These are phyloP conservation scores for Mareca strepera DNA, from an alignment of 2,797 vertebrate genomes.

Conservation along the genomic window DNA sequence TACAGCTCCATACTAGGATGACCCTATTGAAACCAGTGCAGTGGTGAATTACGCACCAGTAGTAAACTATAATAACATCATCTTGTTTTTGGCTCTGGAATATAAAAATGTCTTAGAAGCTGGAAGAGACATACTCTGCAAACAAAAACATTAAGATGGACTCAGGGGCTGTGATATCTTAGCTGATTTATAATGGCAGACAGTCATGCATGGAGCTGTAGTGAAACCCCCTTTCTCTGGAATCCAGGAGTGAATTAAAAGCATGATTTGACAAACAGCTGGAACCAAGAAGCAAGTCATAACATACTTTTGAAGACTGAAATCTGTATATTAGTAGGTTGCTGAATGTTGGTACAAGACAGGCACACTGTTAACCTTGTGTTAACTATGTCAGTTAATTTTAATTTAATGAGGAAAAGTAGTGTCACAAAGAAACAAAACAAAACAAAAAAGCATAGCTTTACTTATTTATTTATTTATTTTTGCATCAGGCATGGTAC, in stretches of 20 bases:
- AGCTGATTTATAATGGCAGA: slow-evolving; percentile 8
- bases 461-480: not conserved
- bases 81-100: not conserved
- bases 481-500: not conserved
- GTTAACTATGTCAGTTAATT: not conserved
- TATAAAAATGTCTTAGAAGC: not conserved
- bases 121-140: not conserved
- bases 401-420: not conserved
- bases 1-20: not conserved
- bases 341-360: not conserved
- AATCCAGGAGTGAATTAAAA: slow-evolving; percentile 35
- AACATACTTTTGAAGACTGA: not conserved
- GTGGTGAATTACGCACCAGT: not conserved
- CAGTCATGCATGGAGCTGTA: not conserved
- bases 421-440: not conserved
- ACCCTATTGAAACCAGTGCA: not conserved
- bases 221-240: not conserved
- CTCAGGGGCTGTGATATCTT: not conserved
- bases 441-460: not conserved
- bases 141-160: not conserved
- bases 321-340: not conserved
- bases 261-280: slow-evolving; percentile 10
- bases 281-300: not conserved
- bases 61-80: not conserved
- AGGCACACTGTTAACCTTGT: not conserved